Conservation (phyloP, 1,140 invertebrate species). For the Drosophila hydei region DNA sequence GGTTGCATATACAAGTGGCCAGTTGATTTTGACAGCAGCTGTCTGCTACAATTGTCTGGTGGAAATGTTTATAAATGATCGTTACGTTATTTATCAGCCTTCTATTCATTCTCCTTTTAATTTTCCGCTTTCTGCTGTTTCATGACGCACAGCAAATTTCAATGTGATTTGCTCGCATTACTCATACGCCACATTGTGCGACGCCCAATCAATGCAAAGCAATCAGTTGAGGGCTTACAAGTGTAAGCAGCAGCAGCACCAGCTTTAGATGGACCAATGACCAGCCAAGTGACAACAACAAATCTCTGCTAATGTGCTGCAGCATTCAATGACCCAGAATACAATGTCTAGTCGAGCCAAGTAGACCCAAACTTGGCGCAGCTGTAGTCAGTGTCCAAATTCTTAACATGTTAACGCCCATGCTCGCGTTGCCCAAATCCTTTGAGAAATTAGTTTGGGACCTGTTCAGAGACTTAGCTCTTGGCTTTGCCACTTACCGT, state of each 20-base stretch:
- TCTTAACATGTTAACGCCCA: slow-evolving; percentile 38
- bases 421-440: slow-evolving; percentile 59
- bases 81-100: slow-evolving; percentile 50
- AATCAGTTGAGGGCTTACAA: slow-evolving; percentile 65
- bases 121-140: slow-evolving; percentile 14
- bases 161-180: slow-evolving; percentile 35
- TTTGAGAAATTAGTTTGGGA: slow-evolving; percentile 65
- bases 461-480: slow-evolving; percentile 10
- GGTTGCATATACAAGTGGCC: slow-evolving; percentile 40
- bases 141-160: slow-evolving; percentile 10
- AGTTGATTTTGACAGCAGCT: slow-evolving; percentile 48
- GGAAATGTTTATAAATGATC: slow-evolving; percentile 67
- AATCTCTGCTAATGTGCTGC: slow-evolving; percentile 62
- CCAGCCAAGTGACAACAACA: slow-evolving; percentile 46
- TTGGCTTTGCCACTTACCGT: slow-evolving; percentile 16
- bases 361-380: slow-evolving; percentile 6
- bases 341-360: slow-evolving; percentile 15
- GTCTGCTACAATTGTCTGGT: slow-evolving; percentile 20
- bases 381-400: slow-evolving; percentile 35
- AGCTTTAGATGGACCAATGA: slow-evolving; percentile 42
- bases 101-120: slow-evolving; percentile 25
- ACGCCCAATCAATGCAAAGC: slow-evolving; percentile 62
- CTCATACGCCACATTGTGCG: slow-evolving; percentile 32
- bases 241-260: slow-evolving; percentile 46
- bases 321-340: slow-evolving; percentile 52